Evolutionary conservation across 2,797 vertebrate genomes (phyloP), one percentile per base, ranked within the genome.

Genomic region (Babyrousa celebensis): DNA sequence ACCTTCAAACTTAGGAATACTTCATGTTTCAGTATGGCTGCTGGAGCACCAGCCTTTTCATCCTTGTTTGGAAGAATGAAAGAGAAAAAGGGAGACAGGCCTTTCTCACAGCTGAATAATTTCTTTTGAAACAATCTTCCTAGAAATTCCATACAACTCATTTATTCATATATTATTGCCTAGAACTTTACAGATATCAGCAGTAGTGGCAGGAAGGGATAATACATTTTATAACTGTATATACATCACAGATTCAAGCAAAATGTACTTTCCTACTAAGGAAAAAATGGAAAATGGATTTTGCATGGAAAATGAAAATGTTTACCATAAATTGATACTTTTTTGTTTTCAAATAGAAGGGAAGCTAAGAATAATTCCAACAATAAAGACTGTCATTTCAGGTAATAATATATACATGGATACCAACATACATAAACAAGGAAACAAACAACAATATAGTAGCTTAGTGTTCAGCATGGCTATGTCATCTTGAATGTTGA

Each of bases 141-240:
- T 58, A 68, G 52, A 80, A 85, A 85, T 36, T 25, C 27, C 36
- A 18, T 12, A 65, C 8, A 75, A 29, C 18, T 70, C 7, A 27
- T 71, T 70, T 89, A 78, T 84, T 83, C 20, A 82, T 74, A 16
- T 54, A 16, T 90, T 7, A 48, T n/a, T 95, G 16, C 18, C 54
- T 95, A 36, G n/a, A 93, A 56, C 32, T 75, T 65, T 14, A 58
- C 48, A 79, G 10, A 40, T 54, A 12, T 70, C 62, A 93, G 70
- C 5, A 88, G 32, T 43, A 85, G 5, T 23, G 6, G 10, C 11
- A 75, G 91, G 52, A 83, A 25, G 80, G 12, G 21, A 56, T 63
- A 25, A 78, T 83, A 60, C 63, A 91, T 93, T 65, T 79, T 91
- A 16, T 80, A 84, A 32, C 17, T 85, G 36, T 36, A 71, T 21